Conservation (phyloP, 2,113 vertebrate genomes). For the Furnarius figulus region DNA sequence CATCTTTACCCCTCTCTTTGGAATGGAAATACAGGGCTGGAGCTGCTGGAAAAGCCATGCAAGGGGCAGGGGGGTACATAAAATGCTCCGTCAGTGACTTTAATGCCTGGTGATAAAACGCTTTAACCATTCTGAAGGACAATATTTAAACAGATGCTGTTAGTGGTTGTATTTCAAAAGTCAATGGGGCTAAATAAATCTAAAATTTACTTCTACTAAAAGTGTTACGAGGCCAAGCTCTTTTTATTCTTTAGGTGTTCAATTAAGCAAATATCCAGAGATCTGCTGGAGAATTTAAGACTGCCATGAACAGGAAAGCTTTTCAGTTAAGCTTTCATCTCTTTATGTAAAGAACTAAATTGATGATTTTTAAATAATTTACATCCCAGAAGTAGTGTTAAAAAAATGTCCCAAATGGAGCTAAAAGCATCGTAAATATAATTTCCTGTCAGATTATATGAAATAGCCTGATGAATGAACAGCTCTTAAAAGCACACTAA, state of each 20-base stretch:
- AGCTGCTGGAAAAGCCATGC: background rate
- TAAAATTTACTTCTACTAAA: constrained; percentile 61
- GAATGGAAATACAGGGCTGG: rapidly evolving
- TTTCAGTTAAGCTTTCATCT: constrained; percentile 67
- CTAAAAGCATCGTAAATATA: constrained; percentile 79
- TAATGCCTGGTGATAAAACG: constrained; percentile 18
- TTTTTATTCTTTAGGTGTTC: constrained; percentile 56
- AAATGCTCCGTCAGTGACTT: background rate
- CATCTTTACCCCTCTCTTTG: rapidly evolving
- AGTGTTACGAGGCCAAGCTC: constrained; percentile 51
- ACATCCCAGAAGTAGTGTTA: constrained; percentile 55
- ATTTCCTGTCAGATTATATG: constrained; percentile 11
- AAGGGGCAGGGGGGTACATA: background rate
- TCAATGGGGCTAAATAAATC: constrained; percentile 69
- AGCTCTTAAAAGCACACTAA: constrained; percentile 46
- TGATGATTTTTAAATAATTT: constrained; percentile 74
- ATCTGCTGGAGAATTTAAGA: constrained; percentile 47
- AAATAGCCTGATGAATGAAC: constrained; percentile 31
- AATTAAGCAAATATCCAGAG: constrained; percentile 58
- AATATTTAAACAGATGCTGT: constrained; percentile 71
- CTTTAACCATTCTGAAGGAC: constrained; percentile 44
- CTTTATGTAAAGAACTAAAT: constrained; percentile 41
- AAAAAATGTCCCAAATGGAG: constrained; percentile 65
- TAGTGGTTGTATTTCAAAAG: constrained; percentile 72
- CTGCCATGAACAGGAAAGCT: constrained; percentile 47